Evolutionary conservation across 2,888 invertebrate genomes (phyloP).

Genomic region (Tetanocera ferruginea): DNA sequence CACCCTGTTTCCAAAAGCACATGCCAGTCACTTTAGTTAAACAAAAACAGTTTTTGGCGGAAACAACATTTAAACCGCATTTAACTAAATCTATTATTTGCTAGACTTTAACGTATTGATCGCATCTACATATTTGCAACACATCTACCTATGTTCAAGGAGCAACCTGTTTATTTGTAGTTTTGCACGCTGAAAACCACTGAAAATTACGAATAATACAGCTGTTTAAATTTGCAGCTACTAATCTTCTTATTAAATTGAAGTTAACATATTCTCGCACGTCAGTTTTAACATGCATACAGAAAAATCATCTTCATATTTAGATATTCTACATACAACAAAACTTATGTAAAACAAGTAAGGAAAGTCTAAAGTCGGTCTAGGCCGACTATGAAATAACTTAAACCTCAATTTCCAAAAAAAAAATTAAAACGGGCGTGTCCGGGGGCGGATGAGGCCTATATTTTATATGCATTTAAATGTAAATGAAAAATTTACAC

Average conservation of each 20-base stretch:
- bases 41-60: background rate
- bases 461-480: too few relatives aligned
- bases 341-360: too few relatives aligned
- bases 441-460: too few relatives aligned
- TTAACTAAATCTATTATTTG: conserved; percentile 64
- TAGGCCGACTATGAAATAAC: too few relatives aligned
- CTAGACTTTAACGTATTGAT: conserved; percentile 67
- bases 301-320: too few relatives aligned
- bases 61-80: conserved; percentile 41
- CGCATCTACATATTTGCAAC: conserved; percentile 58
- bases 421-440: too few relatives aligned
- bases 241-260: too few relatives aligned
- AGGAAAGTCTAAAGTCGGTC: too few relatives aligned
- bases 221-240: too few relatives aligned
- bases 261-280: background rate
- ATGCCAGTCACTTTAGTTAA: background rate
- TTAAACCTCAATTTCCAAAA: too few relatives aligned
- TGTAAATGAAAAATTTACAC: too few relatives aligned
- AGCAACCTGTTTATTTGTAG: background rate
- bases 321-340: too few relatives aligned
- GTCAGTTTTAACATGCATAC: background rate
- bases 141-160: conserved; percentile 21
- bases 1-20: background rate
- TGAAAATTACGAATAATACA: conserved; percentile 10
- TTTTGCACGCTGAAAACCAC: conserved; percentile 54